Conservation (phyloP, 23 tunicate genomes). For the Styela clava region DNA sequence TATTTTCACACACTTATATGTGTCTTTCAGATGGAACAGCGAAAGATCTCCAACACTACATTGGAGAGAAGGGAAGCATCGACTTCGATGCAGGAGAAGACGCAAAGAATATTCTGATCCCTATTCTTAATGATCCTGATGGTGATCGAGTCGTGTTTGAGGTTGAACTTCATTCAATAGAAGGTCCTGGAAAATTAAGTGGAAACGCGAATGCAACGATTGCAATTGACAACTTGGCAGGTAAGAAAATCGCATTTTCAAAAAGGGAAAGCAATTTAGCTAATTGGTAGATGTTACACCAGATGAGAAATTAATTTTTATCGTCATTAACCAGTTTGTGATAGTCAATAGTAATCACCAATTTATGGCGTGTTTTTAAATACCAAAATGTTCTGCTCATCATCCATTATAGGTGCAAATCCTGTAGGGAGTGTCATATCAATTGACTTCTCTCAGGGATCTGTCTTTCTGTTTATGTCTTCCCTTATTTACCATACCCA, state of each 20-base stretch:
- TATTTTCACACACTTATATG: too few species aligned
- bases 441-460: too few species aligned
- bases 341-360: too few species aligned
- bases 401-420: too few species aligned
- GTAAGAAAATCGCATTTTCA: too few species aligned
- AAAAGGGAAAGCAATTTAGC: neutral
- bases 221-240: slow-evolving; percentile 76
- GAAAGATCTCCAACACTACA: slow-evolving; percentile 63
- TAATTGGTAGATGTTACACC: neutral
- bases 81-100: slow-evolving; percentile 53
- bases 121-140: slow-evolving; percentile 76
- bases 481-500: too few species aligned
- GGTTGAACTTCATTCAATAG: slow-evolving; percentile 53
- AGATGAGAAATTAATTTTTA: neutral
- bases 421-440: too few species aligned
- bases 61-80: slow-evolving; percentile 82
- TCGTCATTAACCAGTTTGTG: neutral
- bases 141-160: slow-evolving; percentile 64
- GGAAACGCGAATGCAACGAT: slow-evolving; percentile 47
- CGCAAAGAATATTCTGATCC: slow-evolving; percentile 69
- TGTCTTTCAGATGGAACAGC: slow-evolving; percentile 83
- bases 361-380: too few species aligned
- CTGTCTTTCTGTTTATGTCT: too few species aligned
- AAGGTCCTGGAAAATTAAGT: slow-evolving; percentile 70
- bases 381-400: too few species aligned